Percentiles rank a stretch among this genome's conserved stretches.
Conservation (phyloP, 2,113 vertebrate species). For the Rhabdomys dilectus region DNA sequence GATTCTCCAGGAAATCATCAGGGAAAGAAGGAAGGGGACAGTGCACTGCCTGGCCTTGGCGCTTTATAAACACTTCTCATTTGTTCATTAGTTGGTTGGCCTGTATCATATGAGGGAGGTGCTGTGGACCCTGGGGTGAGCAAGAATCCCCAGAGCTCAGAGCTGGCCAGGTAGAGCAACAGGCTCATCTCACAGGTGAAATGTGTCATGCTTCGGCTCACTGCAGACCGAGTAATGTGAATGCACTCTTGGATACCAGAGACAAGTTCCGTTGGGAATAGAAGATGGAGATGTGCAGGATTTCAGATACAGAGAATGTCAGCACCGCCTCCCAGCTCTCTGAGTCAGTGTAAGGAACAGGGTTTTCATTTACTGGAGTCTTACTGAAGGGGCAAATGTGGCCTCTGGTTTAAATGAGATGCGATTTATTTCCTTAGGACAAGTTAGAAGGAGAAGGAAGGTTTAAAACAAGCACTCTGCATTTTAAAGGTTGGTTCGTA, state of each 20-base stretch:
- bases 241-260: not conserved
- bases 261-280: not conserved
- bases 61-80: not conserved
- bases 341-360: not conserved
- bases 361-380: not conserved
- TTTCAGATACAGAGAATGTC: not conserved
- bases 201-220: not conserved
- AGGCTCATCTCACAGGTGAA: not conserved
- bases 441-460: slow-evolving; percentile 43
- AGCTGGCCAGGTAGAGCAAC: not conserved
- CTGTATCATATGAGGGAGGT: not conserved
- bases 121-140: not conserved
- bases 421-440: not conserved
- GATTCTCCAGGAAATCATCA: not conserved
- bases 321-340: no score
- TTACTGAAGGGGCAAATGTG: not conserved
- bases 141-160: not conserved
- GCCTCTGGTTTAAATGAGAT: not conserved
- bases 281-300: not conserved
- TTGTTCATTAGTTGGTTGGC: not conserved
- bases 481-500: slow-evolving; percentile 57
- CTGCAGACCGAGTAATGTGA: not conserved
- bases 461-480: not conserved
- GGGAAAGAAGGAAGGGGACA: not conserved
- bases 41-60: not conserved